A percentile compares a stretch with the other conserved stretches of the same genome.
Evolutionary conservation across 2,113 vertebrate species (phyloP).

Genomic region (Conger conger): DNA sequence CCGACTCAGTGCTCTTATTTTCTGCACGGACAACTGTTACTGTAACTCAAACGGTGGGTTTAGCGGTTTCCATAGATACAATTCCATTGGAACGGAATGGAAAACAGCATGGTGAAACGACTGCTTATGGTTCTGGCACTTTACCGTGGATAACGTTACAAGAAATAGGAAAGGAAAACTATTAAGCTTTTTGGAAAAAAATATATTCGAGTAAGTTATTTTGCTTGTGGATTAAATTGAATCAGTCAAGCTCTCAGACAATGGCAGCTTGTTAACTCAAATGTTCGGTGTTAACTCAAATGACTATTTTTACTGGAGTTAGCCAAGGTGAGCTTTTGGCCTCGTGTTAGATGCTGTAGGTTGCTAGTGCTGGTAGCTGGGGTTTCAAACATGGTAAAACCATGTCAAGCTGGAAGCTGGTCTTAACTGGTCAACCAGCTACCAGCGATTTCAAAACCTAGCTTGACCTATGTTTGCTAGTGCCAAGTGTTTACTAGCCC

Average conservation of each 20-base stretch:
- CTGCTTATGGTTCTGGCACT: background rate
- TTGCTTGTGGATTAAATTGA: background rate
- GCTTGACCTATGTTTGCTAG: too few relatives aligned
- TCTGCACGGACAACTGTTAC: slow-evolving; percentile 23
- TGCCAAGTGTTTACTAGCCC: too few relatives aligned
- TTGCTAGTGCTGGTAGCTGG: too few relatives aligned
- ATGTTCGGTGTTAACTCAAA: background rate
- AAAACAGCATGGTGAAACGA: background rate
- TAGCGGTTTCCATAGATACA: slow-evolving; percentile 10
- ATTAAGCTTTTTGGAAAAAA: background rate
- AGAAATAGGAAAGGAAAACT: background rate
- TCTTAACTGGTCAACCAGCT: too few relatives aligned
- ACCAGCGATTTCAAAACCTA: too few relatives aligned
- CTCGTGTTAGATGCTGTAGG: too few relatives aligned
- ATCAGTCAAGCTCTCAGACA: background rate
- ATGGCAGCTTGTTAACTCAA: background rate
- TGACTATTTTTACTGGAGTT: background rate
- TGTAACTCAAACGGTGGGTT: slow-evolving; percentile 23
- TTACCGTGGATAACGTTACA: background rate
- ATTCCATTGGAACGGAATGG: background rate
- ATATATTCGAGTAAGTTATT: background rate
- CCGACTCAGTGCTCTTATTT: background rate
- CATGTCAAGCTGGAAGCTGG: too few relatives aligned
- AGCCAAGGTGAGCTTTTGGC: too few relatives aligned
- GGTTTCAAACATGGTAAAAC: too few relatives aligned